These are phyloP conservation scores for Smittia aterrima DNA, from an alignment of 2,888 invertebrate genomes.

Conservation along the genomic window DNA sequence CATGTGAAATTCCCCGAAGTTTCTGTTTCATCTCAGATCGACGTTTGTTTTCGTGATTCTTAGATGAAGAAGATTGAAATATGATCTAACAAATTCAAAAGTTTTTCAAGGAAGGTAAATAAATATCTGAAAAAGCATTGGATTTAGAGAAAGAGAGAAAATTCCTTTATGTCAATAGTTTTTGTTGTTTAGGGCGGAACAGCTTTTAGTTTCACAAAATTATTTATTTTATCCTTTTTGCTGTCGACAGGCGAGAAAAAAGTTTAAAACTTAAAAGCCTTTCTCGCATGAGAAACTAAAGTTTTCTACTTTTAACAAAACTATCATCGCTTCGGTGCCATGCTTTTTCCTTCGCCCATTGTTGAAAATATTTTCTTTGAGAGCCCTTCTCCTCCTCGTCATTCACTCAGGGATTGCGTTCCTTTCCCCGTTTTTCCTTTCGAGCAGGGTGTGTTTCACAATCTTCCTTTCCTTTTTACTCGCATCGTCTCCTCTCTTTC, in stretches of 20 bases:
- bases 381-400: background rate
- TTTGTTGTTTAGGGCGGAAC: too few relatives aligned
- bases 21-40: background rate
- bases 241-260: too few relatives aligned
- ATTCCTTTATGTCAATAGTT: too few relatives aligned
- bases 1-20: background rate
- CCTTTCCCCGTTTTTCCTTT: background rate
- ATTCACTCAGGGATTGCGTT: background rate
- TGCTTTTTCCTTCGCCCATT: background rate
- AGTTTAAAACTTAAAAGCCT: too few relatives aligned
- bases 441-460: slow-evolving; percentile 3
- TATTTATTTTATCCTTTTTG: too few relatives aligned
- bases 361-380: background rate
- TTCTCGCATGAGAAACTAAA: too few relatives aligned
- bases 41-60: background rate
- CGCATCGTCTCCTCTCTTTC: slow-evolving; percentile 1
- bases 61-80: background rate
- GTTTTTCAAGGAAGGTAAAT: background rate
- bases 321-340: too few relatives aligned
- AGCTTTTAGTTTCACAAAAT: too few relatives aligned
- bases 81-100: background rate
- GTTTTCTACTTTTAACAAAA: too few relatives aligned
- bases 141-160: background rate
- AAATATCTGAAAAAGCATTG: too few relatives aligned
- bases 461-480: background rate